phyloP scores from a whole-genome alignment of 2,797 vertebrate genomes.

The Peromyscus melanophrys region DNA sequence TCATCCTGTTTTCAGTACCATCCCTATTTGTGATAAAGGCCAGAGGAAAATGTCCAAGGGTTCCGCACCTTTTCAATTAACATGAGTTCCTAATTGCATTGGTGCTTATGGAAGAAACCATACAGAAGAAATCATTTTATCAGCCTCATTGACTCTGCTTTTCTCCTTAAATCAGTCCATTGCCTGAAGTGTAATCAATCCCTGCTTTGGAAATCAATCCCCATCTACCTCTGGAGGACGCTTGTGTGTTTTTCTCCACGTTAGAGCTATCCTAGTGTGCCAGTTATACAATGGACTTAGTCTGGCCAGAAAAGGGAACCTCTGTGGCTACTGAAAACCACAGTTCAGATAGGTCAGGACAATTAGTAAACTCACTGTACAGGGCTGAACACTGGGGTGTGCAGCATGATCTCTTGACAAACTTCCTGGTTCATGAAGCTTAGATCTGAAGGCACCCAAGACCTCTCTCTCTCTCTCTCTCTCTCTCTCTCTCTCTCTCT shows the following conservation, averaged over 20 bases:
- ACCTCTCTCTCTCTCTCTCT: too few relatives aligned
- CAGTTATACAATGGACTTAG: conserved; percentile 17
- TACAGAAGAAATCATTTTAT: conserved; percentile 86
- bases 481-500: too few relatives aligned
- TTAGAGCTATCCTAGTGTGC: neutral
- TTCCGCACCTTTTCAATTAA: conserved; percentile 84
- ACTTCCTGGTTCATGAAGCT: neutral
- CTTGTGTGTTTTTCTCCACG: conserved; percentile 71
- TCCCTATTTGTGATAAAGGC: conserved; percentile 72
- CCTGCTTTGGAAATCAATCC: conserved; percentile 80
- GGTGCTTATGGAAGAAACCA: conserved; percentile 85
- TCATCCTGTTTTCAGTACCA: neutral
- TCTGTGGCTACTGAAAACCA: conserved; percentile 29
- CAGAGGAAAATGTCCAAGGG: conserved; percentile 64
- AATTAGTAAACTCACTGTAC: neutral
- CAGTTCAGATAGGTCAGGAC: conserved; percentile 33
- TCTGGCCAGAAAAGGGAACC: conserved; percentile 28
- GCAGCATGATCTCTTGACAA: neutral
- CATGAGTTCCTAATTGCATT: conserved; percentile 83
- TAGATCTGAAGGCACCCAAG: neutral
- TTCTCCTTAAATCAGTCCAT: conserved; percentile 75
- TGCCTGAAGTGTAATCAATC: conserved; percentile 82
- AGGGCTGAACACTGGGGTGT: neutral
- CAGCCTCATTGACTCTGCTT: conserved; percentile 83
- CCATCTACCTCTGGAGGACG: conserved; percentile 82